Percentiles rank a stretch among this genome's conserved stretches.
Conservation (phyloP, 2,113 vertebrate genomes). For the Spheniscus mendiculus region DNA sequence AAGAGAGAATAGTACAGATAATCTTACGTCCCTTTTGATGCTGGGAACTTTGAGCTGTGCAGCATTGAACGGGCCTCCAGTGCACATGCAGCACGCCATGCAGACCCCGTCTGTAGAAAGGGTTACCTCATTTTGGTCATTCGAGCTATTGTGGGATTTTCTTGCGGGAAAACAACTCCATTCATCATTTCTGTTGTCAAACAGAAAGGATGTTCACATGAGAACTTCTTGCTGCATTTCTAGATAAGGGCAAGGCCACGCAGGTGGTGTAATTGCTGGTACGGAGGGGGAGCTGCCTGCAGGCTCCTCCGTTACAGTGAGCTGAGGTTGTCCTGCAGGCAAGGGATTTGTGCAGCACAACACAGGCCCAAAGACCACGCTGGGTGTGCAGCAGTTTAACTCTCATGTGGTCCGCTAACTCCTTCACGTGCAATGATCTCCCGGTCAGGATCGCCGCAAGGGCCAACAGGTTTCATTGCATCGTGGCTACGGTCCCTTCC, state of each 20-base stretch:
- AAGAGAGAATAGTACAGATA: background rate
- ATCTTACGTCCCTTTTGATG: background rate
- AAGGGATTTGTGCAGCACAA: background rate
- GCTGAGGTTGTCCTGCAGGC: background rate
- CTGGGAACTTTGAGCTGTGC: background rate
- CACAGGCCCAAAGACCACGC: background rate
- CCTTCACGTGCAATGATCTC: background rate
- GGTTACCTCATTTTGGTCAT: background rate
- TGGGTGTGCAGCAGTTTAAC: background rate
- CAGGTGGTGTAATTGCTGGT: background rate
- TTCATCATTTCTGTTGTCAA: background rate
- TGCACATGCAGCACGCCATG: too few relatives aligned
- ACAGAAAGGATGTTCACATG: background rate
- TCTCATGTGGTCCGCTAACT: too few relatives aligned
- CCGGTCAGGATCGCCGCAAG: background rate
- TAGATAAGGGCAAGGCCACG: background rate
- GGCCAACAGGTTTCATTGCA: background rate
- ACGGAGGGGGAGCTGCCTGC: background rate
- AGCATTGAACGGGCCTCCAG: background rate
- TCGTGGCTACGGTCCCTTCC: rapidly evolving
- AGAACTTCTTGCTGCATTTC: background rate
- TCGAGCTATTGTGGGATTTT: background rate
- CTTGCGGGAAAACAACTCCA: background rate
- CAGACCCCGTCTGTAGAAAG: background rate
- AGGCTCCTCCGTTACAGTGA: background rate